Evolutionary conservation across 2,888 invertebrate genomes (phyloP).

Genomic region (Drosophila infuscata): DNA sequence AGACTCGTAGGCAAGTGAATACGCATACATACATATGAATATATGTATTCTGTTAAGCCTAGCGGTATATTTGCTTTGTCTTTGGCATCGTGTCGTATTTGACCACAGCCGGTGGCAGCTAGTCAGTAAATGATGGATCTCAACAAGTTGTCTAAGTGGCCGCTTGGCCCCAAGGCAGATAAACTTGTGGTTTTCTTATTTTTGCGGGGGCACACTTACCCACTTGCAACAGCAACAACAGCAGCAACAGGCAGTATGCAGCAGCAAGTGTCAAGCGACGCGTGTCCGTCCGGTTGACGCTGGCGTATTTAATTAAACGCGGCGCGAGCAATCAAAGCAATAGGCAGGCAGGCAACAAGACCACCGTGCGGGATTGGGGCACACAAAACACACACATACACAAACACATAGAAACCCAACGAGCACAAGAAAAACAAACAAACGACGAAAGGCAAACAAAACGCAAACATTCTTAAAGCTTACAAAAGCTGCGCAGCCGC

Average conservation of each 20-base stretch:
- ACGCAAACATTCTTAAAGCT: slow-evolving; percentile 59
- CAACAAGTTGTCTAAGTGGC: slow-evolving; percentile 48
- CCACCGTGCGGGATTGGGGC: slow-evolving; percentile 48
- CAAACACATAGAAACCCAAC: slow-evolving; percentile 3
- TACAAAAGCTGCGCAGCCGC: slow-evolving; percentile 47
- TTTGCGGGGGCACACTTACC: slow-evolving; percentile 47
- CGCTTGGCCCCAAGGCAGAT: slow-evolving; percentile 33
- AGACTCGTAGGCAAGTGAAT: not conserved
- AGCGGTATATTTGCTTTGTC: slow-evolving; percentile 7
- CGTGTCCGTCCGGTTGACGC: slow-evolving; percentile 41
- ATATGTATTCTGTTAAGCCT: not conserved
- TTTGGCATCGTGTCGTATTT: slow-evolving; percentile 2
- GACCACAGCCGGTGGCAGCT: slow-evolving; percentile 16
- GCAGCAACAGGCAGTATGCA: not conserved
- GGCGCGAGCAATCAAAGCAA: slow-evolving; percentile 68
- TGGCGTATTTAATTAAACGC: slow-evolving; percentile 63
- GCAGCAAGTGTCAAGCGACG: slow-evolving; percentile 69
- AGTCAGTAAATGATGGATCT: slow-evolving; percentile 44
- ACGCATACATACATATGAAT: not conserved
- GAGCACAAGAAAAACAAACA: slow-evolving; percentile 31
- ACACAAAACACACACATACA: slow-evolving; percentile 3
- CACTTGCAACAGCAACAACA: slow-evolving; percentile 7
- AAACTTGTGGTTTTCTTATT: slow-evolving; percentile 4
- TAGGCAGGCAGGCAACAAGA: slow-evolving; percentile 30
- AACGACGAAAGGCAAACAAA: slow-evolving; percentile 44